A percentile compares a stretch with the other conserved stretches of the same genome.
Evolutionary conservation across 2,888 invertebrate species (phyloP).

Genomic region (Scrobipalpa costella): DNA sequence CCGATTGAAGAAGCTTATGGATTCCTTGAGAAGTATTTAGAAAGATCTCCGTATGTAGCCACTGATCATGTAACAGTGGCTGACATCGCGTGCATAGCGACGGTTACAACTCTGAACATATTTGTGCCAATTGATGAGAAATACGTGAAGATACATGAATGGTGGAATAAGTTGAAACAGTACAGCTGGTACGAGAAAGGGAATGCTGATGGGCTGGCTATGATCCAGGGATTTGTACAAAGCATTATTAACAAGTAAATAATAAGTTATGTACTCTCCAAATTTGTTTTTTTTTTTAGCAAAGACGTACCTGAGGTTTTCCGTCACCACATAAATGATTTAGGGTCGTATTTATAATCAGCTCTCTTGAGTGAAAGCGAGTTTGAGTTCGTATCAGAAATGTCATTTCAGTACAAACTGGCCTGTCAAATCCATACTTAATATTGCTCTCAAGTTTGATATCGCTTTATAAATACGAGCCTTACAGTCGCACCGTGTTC

Average conservation of each 20-base stretch:
- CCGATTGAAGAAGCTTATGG: slow-evolving; percentile 45
- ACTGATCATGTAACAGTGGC: slow-evolving; percentile 48
- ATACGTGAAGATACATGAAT: slow-evolving; percentile 42
- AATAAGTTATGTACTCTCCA: neutral
- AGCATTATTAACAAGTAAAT: slow-evolving; percentile 1
- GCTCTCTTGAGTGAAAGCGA: too few species aligned
- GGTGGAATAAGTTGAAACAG: slow-evolving; percentile 41
- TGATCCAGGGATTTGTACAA: slow-evolving; percentile 27
- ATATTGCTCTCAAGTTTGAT: too few species aligned
- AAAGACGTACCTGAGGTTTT: neutral
- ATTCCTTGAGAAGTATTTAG: slow-evolving; percentile 48
- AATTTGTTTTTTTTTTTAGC: neutral
- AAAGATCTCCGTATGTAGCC: slow-evolving; percentile 42
- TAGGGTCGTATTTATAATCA: too few species aligned
- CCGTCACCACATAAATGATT: too few species aligned
- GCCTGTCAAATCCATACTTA: too few species aligned
- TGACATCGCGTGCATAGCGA: slow-evolving; percentile 48
- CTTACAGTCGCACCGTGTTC: too few species aligned
- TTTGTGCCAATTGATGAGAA: slow-evolving; percentile 44
- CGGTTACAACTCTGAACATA: slow-evolving; percentile 41
- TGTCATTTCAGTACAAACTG: too few species aligned
- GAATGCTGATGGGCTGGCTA: slow-evolving; percentile 43
- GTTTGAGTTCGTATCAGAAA: too few species aligned
- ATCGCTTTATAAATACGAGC: too few species aligned
- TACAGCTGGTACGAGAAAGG: slow-evolving; percentile 47